A percentile compares a stretch with the other conserved stretches of the same genome.
These are phyloP conservation scores for Wasmannia auropunctata DNA, from an alignment of 1,140 invertebrate species.

Conservation along the genomic window DNA sequence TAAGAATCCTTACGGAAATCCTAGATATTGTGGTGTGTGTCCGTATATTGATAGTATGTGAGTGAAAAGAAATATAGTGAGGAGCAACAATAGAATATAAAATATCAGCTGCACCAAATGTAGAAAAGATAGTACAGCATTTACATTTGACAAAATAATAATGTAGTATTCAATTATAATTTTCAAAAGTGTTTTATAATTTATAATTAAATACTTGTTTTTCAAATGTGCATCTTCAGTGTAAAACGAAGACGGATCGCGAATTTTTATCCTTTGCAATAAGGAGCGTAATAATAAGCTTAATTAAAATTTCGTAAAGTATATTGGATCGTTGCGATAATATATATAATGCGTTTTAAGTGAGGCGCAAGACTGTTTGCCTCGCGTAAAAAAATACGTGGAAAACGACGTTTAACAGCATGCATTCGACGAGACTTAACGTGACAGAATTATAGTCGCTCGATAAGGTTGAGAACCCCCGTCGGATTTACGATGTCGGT, in stretches of 20 bases:
- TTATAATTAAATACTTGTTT: neutral
- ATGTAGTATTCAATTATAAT: neutral
- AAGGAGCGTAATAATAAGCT: neutral
- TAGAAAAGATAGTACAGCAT: neutral
- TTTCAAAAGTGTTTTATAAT: neutral
- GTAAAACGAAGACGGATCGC: neutral
- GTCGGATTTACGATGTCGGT: conserved; percentile 83
- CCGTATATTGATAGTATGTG: conserved; percentile 64
- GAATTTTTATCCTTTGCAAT: neutral
- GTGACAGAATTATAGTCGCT: conserved; percentile 70
- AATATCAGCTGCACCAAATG: neutral
- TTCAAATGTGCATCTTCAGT: neutral
- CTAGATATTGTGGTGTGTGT: conserved; percentile 59
- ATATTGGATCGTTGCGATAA: neutral
- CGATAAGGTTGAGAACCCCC: conserved; percentile 84
- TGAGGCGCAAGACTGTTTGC: neutral
- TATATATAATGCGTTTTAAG: neutral
- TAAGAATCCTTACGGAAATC: conserved; percentile 67
- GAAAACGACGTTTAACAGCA: conserved; percentile 27
- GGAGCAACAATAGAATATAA: conserved; percentile 62
- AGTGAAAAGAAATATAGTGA: conserved; percentile 34
- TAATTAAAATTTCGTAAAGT: conserved; percentile 19
- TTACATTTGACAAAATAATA: neutral
- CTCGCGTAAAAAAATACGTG: conserved; percentile 44
- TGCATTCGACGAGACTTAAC: conserved; percentile 64